Evolutionary conservation across 2,888 invertebrate genomes (phyloP), one percentile per base, ranked within the genome.

Genomic region (Raillietiella orientalis): DNA sequence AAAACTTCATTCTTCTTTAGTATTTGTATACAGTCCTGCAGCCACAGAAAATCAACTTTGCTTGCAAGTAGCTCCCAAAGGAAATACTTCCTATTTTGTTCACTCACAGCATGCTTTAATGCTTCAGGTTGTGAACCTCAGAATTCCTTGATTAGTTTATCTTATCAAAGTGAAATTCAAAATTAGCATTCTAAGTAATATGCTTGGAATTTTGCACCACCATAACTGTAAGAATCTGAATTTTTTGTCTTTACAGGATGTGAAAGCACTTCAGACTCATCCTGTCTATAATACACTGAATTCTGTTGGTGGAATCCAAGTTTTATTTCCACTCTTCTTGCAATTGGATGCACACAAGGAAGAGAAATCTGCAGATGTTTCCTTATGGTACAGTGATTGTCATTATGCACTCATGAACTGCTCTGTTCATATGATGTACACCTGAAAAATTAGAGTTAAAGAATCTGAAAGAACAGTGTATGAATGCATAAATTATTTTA

Each of bases 1-100:
- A 33, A 87, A 87, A 52, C 56, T 96, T 44, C 84, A 90, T 33
- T 72, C 66, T 40, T 77, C 75, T 35, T 77, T 99, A 46, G 82
- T 96, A 43, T 93, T 96, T 55, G 87, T 93, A 77, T 99, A 96
- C 59, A 96, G 93, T 53, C 96, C 96, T 33, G 90, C 93, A 40
- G 93, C 96, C 33, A 96, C 96, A 34, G 93, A 96, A 52, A 79
- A 87, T 35, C 93, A 96, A 53, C 60, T 99, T 34, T 93, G 93
- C 53, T 61, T 96, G 36, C 90, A 93, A 54, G 87, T 87, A 25
- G 82, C 90, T 37, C 90, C 93, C 29, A 93, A 90, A 54, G 82
- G 82, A 44, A 90, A 87, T 51, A 61, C 71, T 39, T 77, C 84
- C 35, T 87, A 77, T 56, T 99, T 96, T 58, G 84, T 93, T 42